phyloP scores from a whole-genome alignment of 1,140 invertebrate species.

The Drosophila virilis region DNA sequence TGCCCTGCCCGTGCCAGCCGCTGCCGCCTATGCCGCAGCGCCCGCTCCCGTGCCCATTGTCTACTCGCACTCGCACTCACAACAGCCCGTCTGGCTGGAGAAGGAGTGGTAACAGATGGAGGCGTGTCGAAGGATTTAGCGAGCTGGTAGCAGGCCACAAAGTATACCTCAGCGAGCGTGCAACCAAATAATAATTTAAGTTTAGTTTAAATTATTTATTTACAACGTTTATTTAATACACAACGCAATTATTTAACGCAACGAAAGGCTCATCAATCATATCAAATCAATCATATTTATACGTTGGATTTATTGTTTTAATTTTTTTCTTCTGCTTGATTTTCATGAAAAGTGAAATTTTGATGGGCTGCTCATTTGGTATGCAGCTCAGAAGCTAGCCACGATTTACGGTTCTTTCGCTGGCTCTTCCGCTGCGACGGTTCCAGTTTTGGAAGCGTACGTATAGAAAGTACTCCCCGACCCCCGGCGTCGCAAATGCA shows the following conservation, averaged over 20 bases:
- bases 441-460: conserved; percentile 43
- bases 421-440: conserved; percentile 52
- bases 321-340: background rate
- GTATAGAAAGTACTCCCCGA: conserved; percentile 53
- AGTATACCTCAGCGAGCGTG: conserved; percentile 73
- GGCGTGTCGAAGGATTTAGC: conserved; percentile 11
- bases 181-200: conserved; percentile 83
- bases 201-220: conserved; percentile 81
- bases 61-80: conserved; percentile 80
- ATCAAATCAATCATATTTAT: conserved; percentile 21
- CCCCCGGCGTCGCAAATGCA: background rate
- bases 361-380: conserved; percentile 44
- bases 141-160: conserved; percentile 62
- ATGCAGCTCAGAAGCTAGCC: conserved; percentile 42
- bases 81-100: conserved; percentile 82
- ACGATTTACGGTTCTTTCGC: conserved; percentile 73
- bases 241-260: conserved; percentile 37
- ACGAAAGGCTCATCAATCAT: background rate
- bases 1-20: conserved; percentile 76
- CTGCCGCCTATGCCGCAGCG: conserved; percentile 66
- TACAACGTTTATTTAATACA: conserved; percentile 40
- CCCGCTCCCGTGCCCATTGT: conserved; percentile 77
- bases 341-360: conserved; percentile 68
- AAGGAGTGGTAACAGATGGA: conserved; percentile 72
- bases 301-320: too few relatives aligned